Conservation (phyloP, 2,888 invertebrate genomes). For the Stenichneumon culpator region DNA sequence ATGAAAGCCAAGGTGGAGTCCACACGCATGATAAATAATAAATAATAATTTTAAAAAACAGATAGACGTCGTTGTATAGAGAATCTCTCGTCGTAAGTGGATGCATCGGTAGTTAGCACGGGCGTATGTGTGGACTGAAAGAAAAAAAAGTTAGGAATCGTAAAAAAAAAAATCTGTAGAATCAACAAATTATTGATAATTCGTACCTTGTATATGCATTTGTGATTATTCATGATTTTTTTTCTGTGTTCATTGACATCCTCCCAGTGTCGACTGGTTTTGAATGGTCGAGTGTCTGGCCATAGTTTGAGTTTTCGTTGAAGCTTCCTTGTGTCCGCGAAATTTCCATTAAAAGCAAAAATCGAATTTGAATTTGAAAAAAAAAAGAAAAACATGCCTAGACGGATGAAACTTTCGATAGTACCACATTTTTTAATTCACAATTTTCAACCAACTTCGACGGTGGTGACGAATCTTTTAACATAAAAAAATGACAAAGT, state of each 20-base stretch:
- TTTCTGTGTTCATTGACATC: constrained; percentile 17
- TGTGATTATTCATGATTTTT: constrained; percentile 22
- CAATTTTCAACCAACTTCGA: constrained; percentile 4
- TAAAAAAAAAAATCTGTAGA: background rate
- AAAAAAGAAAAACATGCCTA: background rate
- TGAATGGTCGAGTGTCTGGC: constrained; percentile 14
- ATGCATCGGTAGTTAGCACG: constrained; percentile 33
- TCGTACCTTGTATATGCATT: background rate
- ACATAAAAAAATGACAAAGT: background rate
- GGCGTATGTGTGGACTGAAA: constrained; percentile 35
- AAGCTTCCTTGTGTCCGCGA: background rate
- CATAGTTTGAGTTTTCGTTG: background rate
- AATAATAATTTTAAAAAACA: constrained; percentile 13
- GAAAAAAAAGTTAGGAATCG: background rate
- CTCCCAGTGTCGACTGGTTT: constrained; percentile 20
- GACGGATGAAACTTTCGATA: background rate
- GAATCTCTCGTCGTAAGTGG: constrained; percentile 36
- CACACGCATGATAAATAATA: constrained; percentile 41
- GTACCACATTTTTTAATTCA: background rate
- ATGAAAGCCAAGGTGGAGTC: constrained; percentile 36
- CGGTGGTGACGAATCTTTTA: background rate
- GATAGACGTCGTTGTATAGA: constrained; percentile 55
- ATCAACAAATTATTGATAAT: constrained; percentile 12
- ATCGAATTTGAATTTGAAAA: background rate
- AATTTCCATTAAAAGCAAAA: background rate